Conservation (phyloP, 2,113 vertebrate genomes). For the Panurus biarmicus region DNA sequence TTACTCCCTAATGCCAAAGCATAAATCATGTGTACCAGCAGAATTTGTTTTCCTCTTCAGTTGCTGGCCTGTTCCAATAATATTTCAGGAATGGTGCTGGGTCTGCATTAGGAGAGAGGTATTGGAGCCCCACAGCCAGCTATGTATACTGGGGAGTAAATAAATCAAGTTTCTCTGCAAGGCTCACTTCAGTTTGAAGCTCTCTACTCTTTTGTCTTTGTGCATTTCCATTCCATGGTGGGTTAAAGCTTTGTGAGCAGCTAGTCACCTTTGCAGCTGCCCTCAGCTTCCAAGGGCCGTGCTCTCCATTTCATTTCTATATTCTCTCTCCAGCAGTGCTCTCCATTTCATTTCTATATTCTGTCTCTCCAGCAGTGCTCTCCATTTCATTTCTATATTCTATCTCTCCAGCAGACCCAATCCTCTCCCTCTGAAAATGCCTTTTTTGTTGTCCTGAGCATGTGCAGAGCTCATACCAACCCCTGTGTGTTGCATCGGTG, state of each 20-base stretch:
- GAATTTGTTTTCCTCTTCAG: background rate
- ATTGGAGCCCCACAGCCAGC: background rate
- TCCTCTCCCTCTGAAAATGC: background rate
- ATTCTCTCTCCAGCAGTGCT: background rate
- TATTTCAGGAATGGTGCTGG: background rate
- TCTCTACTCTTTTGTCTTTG: background rate
- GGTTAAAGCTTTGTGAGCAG: constrained; percentile 4
- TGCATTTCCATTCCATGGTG: constrained; percentile 24
- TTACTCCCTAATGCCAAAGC: background rate
- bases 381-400: constrained; percentile 5
- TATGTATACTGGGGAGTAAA: background rate
- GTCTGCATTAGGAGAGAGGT: background rate
- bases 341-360: constrained; percentile 18
- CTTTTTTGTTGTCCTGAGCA: background rate
- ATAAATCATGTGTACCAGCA: background rate
- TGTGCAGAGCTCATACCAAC: background rate
- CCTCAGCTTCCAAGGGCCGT: constrained; percentile 1
- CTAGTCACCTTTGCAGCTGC: background rate
- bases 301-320: constrained; percentile 9
- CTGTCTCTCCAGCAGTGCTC: background rate
- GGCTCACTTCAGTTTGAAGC: background rate
- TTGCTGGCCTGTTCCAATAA: background rate
- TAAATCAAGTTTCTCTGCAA: constrained; percentile 12
- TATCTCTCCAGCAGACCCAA: background rate
- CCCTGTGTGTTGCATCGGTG: background rate